phyloP scores from a whole-genome alignment of 2,797 vertebrate genomes.

The Anguilla pacifica region DNA sequence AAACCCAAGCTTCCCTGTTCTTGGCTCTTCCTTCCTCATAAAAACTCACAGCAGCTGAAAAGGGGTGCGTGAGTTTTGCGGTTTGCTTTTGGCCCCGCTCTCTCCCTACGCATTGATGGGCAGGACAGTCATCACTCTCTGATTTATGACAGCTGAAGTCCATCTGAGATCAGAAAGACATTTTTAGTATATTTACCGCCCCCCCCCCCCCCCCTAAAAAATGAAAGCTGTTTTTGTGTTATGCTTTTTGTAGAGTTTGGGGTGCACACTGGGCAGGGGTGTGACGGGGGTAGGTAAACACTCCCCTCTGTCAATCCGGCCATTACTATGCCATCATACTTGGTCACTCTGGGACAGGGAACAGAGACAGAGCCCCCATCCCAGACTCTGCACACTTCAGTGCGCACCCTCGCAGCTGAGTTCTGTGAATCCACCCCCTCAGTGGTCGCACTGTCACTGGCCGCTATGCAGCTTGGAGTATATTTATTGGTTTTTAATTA shows the following conservation, averaged over 20 bases:
- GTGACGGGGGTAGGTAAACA: background rate
- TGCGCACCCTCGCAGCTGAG: background rate
- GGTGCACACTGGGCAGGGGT: background rate
- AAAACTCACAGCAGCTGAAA: constrained; percentile 66
- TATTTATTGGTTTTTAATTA: background rate
- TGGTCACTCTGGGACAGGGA: background rate
- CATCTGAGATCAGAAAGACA: constrained; percentile 69
- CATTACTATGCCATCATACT: background rate
- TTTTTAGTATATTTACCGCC: constrained; percentile 58
- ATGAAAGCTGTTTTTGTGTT: constrained; percentile 53
- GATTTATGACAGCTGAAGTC: constrained; percentile 72
- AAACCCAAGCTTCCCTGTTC: constrained; percentile 39
- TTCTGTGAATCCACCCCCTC: background rate
- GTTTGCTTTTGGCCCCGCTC: background rate
- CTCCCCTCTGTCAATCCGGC: background rate
- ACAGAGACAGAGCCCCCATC: background rate
- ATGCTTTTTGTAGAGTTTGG: background rate
- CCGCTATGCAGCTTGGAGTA: background rate
- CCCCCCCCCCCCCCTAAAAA: constrained; percentile 59
- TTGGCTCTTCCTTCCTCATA: constrained; percentile 64
- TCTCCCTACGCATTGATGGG: constrained; percentile 40
- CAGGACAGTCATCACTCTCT: constrained; percentile 77
- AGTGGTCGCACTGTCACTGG: background rate
- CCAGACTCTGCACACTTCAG: background rate
- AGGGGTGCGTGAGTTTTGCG: constrained; percentile 47